Evolutionary conservation across 2,113 vertebrate species (phyloP).

Genomic region (Bos taurus): DNA sequence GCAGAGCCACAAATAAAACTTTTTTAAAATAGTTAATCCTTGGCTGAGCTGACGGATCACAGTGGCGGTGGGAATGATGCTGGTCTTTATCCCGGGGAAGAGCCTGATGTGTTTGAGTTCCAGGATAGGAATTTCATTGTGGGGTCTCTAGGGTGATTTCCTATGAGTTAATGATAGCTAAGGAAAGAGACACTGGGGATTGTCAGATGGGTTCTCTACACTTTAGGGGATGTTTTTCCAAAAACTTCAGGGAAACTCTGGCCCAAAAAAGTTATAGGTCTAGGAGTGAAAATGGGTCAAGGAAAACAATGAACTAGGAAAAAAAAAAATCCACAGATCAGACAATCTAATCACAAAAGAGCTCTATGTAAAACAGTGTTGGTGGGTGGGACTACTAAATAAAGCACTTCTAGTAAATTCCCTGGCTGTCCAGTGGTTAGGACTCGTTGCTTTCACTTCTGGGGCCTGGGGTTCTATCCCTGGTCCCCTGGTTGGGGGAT

Average conservation of each 20-base stretch:
- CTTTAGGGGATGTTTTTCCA: neutral
- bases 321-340: neutral
- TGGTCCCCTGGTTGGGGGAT: neutral
- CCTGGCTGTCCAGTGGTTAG: neutral
- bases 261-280: neutral
- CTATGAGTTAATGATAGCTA: neutral
- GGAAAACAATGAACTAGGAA: neutral
- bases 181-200: neutral
- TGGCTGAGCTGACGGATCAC: neutral
- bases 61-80: accelerated
- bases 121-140: neutral
- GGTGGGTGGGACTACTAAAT: neutral
- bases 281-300: neutral
- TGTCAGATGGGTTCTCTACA: neutral
- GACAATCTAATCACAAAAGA: neutral
- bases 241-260: conserved; percentile 27
- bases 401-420: neutral
- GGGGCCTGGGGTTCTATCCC: neutral
- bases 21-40: accelerated
- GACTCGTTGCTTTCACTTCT: neutral
- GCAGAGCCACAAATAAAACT: neutral
- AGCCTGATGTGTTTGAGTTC: neutral
- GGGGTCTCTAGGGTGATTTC: neutral
- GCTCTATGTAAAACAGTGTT: neutral
- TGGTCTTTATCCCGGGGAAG: neutral